Percentiles rank a stretch among this genome's conserved stretches.
Conservation (phyloP, 2,888 invertebrate genomes). For the Selenia dentaria region DNA sequence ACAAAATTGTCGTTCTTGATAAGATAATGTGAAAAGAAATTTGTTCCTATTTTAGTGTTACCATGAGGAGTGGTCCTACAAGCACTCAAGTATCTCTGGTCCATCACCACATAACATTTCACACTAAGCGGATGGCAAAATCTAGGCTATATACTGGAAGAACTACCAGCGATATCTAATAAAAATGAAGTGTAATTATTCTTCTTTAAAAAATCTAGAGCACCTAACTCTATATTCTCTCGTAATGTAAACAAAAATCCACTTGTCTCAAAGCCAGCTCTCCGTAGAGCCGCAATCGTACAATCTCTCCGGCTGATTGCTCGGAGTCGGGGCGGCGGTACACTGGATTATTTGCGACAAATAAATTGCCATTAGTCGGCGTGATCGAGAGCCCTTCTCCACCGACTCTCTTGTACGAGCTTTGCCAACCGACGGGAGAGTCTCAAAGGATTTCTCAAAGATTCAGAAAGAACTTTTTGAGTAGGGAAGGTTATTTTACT, state of each 20-base stretch:
- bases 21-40: too few relatives aligned
- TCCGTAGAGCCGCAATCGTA: conserved; percentile 1
- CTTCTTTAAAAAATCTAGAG: too few relatives aligned
- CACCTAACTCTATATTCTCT: not conserved
- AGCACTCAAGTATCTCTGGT: too few relatives aligned
- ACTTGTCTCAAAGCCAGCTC: not conserved
- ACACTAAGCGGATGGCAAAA: too few relatives aligned
- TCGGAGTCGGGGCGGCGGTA: conserved; percentile 1
- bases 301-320: conserved; percentile 18
- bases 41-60: too few relatives aligned
- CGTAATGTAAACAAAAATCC: not conserved
- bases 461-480: too few relatives aligned
- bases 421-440: not conserved
- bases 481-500: not conserved
- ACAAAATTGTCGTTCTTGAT: too few relatives aligned
- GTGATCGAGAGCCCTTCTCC: conserved; percentile 31
- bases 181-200: too few relatives aligned
- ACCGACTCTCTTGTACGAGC: conserved; percentile 9
- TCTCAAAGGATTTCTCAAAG: not conserved
- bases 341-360: conserved; percentile 35
- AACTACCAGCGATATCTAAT: too few relatives aligned
- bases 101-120: too few relatives aligned
- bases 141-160: too few relatives aligned
- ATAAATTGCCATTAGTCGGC: conserved; percentile 39
- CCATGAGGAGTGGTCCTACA: too few relatives aligned